phyloP scores from a whole-genome alignment of 2,797 vertebrate species.

The Pseudomugil gertrudae region DNA sequence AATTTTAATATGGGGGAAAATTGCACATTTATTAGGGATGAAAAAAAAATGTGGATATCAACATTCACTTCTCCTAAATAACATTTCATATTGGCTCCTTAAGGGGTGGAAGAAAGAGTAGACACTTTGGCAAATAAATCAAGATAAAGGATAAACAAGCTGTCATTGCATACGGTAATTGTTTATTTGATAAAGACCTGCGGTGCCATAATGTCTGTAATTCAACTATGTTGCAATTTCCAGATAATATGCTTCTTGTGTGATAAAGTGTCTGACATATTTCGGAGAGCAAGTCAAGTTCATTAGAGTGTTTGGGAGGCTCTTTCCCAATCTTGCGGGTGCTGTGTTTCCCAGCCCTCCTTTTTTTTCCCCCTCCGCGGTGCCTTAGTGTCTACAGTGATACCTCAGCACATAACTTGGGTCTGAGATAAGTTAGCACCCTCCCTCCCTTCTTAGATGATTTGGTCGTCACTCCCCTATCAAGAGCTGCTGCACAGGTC shows the following conservation, averaged over 20 bases:
- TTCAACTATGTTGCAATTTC: conserved; percentile 84
- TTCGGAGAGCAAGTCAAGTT: conserved; percentile 84
- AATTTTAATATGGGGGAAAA: conserved; percentile 92
- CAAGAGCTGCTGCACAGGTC: conserved; percentile 76
- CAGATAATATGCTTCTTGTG: conserved; percentile 91
- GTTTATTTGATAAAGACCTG: conserved; percentile 86
- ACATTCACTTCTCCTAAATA: conserved; percentile 68
- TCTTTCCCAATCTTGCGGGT: conserved; percentile 80
- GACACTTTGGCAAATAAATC: conserved; percentile 78
- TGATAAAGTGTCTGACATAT: conserved; percentile 96
- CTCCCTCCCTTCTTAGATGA: conserved; percentile 76
- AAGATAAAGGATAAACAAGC: conserved; percentile 83
- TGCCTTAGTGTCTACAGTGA: conserved; percentile 95
- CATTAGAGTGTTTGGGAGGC: conserved; percentile 87
- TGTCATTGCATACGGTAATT: conserved; percentile 80
- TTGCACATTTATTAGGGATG: conserved; percentile 76
- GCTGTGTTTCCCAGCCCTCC: conserved; percentile 74
- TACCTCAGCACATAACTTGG: conserved; percentile 98
- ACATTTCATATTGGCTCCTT: conserved; percentile 51
- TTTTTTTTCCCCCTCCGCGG: conserved; percentile 74
- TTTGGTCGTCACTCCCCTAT: conserved; percentile 88
- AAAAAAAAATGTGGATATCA: conserved; percentile 59
- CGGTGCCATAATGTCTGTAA: conserved; percentile 97
- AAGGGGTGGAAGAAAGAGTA: conserved; percentile 37
- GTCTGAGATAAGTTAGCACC: conserved; percentile 92